Base-by-base conservation (phyloP, 2,113 vertebrate genomes). In the Ctenodactylus gundi region DNA sequence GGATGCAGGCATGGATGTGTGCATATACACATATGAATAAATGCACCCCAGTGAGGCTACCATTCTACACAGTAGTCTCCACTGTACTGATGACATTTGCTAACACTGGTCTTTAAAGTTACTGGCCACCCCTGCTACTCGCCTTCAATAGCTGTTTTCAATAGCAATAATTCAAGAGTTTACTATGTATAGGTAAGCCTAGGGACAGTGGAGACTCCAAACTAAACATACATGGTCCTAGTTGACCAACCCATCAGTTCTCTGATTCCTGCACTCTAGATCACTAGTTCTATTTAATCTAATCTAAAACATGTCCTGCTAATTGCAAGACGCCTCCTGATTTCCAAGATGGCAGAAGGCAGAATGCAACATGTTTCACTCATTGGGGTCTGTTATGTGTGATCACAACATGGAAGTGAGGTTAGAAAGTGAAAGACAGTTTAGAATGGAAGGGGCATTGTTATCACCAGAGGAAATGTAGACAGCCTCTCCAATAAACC, bases 221-320 rank as follows among this genome's bases (percentile, higher is more conserved):
- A 7, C 49, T 6, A 27, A 88, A 6, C 4, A 13, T 36, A 41
- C 23, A 17, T 3, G 4, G 3, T 41, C 13, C 5, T 2, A 27
- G 25, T 1, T 31, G 44, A 11, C 36, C 20, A 57, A 3, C 21
- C 1, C n/a, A 1, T 12, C 34, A 15, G 6, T 44, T 36, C 14
- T 34, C 13, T 46, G 29, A 70, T 29, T 51, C 4, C 41, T 36
- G 41, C 18, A 9, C n/a, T 23, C 20, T 34, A 82, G 51, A 8
- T 17, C 25, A 34, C 23, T 58, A 29, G 53, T 11, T 4, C 1
- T 8, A 29, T 64, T 68, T 76, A 25, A 44, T 46, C 15, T 64
- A 51, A 36, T 73, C 65, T 57, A 76, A 53, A 46, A 46, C 34
- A 60, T 4, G 1, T 27, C 46, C 46, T 25, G 8, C 64, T 7